Evolutionary conservation across 2,888 invertebrate genomes (phyloP), one percentile per base, ranked within the genome.

Genomic region (Euproctis similis): DNA sequence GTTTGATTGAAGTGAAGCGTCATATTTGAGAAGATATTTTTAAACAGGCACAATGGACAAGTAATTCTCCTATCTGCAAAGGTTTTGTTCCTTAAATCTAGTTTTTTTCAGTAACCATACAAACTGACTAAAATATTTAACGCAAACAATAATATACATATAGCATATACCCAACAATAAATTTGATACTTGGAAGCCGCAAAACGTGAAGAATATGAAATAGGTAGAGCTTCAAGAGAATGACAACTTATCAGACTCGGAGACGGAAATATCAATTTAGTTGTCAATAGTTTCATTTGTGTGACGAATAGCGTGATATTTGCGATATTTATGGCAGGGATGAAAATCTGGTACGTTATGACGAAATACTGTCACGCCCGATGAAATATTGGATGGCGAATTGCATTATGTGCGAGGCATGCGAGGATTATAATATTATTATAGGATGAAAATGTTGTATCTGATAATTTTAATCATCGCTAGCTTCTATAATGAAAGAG

Each of bases 101-200:
- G n/a, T n/a, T n/a, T n/a, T n/a, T n/a, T n/a, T n/a, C n/a, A n/a
- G n/a, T n/a, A n/a, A n/a, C n/a, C n/a, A n/a, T n/a, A n/a, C n/a
- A n/a, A n/a, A n/a, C n/a, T n/a, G n/a, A n/a, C n/a, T n/a, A n/a
- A n/a, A 78, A 78, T 80, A 74, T 72, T 66, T 65, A 67, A 69
- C 67, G 68, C 76, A 73, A 75, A 76, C 78, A 77, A 78, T 78
- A 80, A 81, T 77, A 75, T n/a, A n/a, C n/a, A n/a, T n/a, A n/a
- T n/a, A n/a, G n/a, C n/a, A 72, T 75, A 73, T 73, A 76, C 71
- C 75, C 78, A 77, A 77, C 76, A 77, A 75, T 80, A 77, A 74
- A 80, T 78, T 75, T 75, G 75, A 71, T 75, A 72, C 71, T n/a
- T n/a, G n/a, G 58, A 50, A 63, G 59, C 58, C 58, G 66, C 50